A percentile compares a stretch with the other conserved stretches of the same genome.
Conservation (phyloP, 1,140 invertebrate genomes). For the Euglossa dilemma region DNA sequence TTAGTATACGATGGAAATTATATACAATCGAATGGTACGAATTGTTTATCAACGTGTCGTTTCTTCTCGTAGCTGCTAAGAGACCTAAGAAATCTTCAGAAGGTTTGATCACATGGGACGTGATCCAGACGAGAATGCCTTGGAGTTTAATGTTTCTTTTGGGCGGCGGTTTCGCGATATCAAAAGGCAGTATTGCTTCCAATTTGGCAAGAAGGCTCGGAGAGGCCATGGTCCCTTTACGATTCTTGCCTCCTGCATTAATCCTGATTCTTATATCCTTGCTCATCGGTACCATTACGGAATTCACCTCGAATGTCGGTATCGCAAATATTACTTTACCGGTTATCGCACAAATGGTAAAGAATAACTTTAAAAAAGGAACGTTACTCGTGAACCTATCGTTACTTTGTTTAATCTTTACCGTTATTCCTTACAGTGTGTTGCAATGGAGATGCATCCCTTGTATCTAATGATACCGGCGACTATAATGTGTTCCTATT, state of each 20-base stretch:
- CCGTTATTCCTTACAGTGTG: constrained; percentile 79
- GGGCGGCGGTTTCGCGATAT: constrained; percentile 92
- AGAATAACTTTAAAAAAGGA: not conserved
- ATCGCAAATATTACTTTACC: constrained; percentile 93
- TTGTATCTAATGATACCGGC: constrained; percentile 94
- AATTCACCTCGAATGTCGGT: constrained; percentile 93
- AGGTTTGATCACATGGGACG: constrained; percentile 88
- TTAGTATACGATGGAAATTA: constrained; percentile 44
- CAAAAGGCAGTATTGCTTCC: constrained; percentile 88
- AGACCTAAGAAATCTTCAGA: constrained; percentile 84
- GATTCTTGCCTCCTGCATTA: constrained; percentile 81
- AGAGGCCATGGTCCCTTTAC: constrained; percentile 83
- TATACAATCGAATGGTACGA: not conserved
- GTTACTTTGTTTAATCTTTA: not conserved
- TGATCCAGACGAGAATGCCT: constrained; percentile 87
- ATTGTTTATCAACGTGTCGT: not conserved
- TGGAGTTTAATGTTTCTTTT: constrained; percentile 89
- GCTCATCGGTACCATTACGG: constrained; percentile 86
- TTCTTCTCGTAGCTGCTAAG: constrained; percentile 64
- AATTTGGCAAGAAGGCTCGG: constrained; percentile 89
- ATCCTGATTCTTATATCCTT: constrained; percentile 85
- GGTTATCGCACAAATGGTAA: constrained; percentile 90
- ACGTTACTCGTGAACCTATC: not conserved
- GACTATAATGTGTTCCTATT: constrained; percentile 90
- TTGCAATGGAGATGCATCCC: constrained; percentile 89